Conservation (phyloP, 1,140 invertebrate genomes). For the Drosophila sp. region DNA sequence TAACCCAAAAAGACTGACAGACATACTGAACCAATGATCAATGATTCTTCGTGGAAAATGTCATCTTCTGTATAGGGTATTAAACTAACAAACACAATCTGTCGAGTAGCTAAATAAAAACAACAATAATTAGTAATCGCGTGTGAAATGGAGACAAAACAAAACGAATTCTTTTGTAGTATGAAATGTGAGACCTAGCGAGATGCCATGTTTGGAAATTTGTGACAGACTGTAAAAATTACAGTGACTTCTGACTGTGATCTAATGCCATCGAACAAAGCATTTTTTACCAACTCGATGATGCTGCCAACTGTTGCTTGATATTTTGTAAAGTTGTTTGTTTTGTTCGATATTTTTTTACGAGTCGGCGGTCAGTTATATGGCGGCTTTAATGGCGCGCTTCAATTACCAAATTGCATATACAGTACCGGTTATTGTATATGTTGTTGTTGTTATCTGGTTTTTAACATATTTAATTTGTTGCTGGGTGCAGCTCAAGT, state of each 20-base stretch:
- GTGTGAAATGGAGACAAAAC: conserved; percentile 21
- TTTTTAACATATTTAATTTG: background rate
- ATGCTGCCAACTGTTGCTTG: conserved; percentile 15
- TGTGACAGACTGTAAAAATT: conserved; percentile 9
- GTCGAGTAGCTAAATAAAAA: background rate
- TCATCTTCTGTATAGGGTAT: background rate
- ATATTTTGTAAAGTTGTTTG: conserved; percentile 2
- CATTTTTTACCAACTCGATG: conserved; percentile 28
- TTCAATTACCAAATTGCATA: conserved; percentile 45
- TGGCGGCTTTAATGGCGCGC: conserved; percentile 38
- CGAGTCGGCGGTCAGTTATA: conserved; percentile 21
- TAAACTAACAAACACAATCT: background rate
- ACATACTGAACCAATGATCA: background rate
- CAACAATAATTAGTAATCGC: conserved; percentile 17
- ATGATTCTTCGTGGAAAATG: background rate
- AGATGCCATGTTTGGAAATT: conserved; percentile 14
- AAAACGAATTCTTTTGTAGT: background rate
- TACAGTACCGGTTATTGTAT: conserved; percentile 6
- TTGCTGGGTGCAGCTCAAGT: background rate
- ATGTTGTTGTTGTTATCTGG: background rate
- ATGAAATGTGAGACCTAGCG: background rate
- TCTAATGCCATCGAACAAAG: conserved; percentile 13
- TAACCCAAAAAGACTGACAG: too few relatives aligned
- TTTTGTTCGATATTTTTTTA: background rate
- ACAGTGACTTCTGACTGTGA: conserved; percentile 33